Evolutionary conservation across 2,888 invertebrate genomes (phyloP), one percentile per base, ranked within the genome.

Genomic region (Eulithis prunata): DNA sequence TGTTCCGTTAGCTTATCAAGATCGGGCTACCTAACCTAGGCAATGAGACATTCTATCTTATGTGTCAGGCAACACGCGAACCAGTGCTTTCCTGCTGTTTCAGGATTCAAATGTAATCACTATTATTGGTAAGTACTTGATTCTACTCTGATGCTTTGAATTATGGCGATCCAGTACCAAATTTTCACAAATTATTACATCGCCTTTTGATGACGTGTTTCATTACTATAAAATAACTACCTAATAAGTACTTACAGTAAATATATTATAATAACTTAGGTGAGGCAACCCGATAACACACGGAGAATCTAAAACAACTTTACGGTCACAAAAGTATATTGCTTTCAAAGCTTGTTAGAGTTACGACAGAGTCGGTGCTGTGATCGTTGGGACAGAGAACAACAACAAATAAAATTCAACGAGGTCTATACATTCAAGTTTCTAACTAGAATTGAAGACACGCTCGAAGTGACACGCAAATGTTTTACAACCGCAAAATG

Each of bases 1-100:
- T 65, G 59, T 68, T 57, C 73, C 71, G 73, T 71, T 71, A 73
- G 51, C 64, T 66, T 71, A 73, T 73, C 73, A 64, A 71, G 71
- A 73, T 71, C 53, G 38, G 51, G 43, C 62, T 54, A 64, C 62
- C 70, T 57, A 58, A 64, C 62, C 70, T 57, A 58, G 57, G 49
- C 63, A 60, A 61, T 64, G 71, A 66, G 72, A 67, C 68, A 67
- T 64, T 69, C 61, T 62, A 69, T 63, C 73, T 67, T 53, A 46
- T 58, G 60, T 64, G 68, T 36, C 45, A 47, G 47, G 55, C 12
- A 41, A 56, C 67, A 64, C 67, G 64, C 66, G 21, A 62, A 47
- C 45, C 11, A 11, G 53, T 61, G 61, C 49, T 52, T 62, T 55
- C 55, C 57, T 65, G 57, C 12, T 45, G 7, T 46, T 52, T 41